phyloP scores from a whole-genome alignment of 2,113 vertebrate species.

The Neomonachus schauinslandi region DNA sequence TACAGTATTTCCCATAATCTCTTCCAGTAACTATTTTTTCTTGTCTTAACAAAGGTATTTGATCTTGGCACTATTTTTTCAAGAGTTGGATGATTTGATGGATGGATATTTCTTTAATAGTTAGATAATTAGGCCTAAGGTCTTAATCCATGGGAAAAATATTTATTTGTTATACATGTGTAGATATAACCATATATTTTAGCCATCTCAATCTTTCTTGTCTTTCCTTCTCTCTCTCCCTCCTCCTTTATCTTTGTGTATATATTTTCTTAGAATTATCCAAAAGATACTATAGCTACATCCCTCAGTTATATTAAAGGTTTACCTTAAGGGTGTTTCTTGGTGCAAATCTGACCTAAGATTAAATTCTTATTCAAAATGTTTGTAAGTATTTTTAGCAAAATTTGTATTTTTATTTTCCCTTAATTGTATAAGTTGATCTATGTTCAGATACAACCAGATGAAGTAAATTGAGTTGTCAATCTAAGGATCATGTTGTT shows the following conservation, averaged over 20 bases:
- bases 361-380: conserved; percentile 17
- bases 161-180: background rate
- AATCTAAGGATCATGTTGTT: background rate
- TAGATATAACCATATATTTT: background rate
- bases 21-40: background rate
- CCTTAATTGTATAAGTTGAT: background rate
- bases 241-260: background rate
- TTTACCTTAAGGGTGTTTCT: background rate
- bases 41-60: background rate
- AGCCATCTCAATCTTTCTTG: background rate
- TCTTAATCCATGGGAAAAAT: background rate
- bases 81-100: background rate
- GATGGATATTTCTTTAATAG: background rate
- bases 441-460: background rate
- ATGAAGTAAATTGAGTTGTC: background rate
- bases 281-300: background rate
- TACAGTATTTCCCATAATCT: background rate
- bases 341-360: background rate
- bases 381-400: background rate
- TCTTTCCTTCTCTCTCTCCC: background rate
- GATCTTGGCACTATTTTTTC: background rate
- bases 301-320: background rate
- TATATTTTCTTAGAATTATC: background rate
- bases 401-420: background rate
- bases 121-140: background rate